Evolutionary conservation across 2,797 vertebrate species (phyloP).

Genomic region (Odontamblyopus rebecca): DNA sequence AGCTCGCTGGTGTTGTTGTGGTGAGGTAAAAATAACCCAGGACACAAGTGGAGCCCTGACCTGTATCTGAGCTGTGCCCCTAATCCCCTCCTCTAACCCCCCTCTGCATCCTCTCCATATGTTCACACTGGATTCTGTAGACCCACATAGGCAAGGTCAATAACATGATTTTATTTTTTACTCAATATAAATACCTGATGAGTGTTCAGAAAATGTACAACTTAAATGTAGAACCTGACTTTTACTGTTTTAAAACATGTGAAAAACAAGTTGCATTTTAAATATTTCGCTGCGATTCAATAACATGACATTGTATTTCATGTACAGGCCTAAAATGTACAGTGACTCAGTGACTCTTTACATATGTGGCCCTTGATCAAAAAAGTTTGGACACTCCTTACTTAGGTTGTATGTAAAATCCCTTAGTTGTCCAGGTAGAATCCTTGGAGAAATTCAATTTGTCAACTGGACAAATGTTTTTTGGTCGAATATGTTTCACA

Average conservation of each 20-base stretch:
- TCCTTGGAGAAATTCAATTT: too few relatives aligned
- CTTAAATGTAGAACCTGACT: not conserved
- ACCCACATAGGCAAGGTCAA: constrained; percentile 6
- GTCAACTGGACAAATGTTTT: too few relatives aligned
- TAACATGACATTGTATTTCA: too few relatives aligned
- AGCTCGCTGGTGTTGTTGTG: constrained; percentile 50
- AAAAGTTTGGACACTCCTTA: too few relatives aligned
- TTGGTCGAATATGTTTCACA: too few relatives aligned
- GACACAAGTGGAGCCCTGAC: constrained; percentile 50
- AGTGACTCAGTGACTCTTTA: too few relatives aligned
- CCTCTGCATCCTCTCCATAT: constrained; percentile 38
- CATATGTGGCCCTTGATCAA: too few relatives aligned
- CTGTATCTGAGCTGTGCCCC: constrained; percentile 48
- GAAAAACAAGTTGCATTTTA: not conserved
- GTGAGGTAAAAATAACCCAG: constrained; percentile 59
- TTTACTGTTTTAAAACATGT: not conserved
- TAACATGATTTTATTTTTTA: not conserved
- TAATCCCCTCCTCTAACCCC: constrained; percentile 36
- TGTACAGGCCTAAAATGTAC: too few relatives aligned
- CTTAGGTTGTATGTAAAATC: too few relatives aligned
- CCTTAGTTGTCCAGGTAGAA: too few relatives aligned
- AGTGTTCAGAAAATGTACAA: not conserved
- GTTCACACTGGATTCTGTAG: constrained; percentile 23
- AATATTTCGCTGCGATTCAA: too few relatives aligned
- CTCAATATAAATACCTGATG: too few relatives aligned